phyloP scores from a whole-genome alignment of 2,888 invertebrate genomes.

The Nomada hirtipes region DNA sequence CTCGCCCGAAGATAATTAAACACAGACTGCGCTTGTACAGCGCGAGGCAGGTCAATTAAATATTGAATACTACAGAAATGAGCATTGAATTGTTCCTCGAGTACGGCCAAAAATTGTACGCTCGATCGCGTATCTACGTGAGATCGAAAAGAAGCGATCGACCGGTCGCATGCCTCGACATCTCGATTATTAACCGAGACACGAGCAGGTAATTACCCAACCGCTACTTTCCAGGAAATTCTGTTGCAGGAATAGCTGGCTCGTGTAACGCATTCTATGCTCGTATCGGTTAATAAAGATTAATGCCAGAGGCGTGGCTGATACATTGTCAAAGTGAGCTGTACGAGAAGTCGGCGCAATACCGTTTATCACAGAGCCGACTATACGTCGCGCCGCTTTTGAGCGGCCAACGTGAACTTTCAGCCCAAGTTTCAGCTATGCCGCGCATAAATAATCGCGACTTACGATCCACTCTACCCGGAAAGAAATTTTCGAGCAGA shows the following conservation, averaged over 20 bases:
- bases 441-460: constrained; percentile 64
- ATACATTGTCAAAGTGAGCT: constrained; percentile 65
- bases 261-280: constrained; percentile 17
- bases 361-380: constrained; percentile 63
- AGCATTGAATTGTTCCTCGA: too few species aligned
- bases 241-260: constrained; percentile 45
- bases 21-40: too few species aligned
- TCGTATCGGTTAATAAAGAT: constrained; percentile 67
- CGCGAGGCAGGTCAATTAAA: too few species aligned
- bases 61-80: too few species aligned
- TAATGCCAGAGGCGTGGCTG: constrained; percentile 64
- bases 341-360: constrained; percentile 61
- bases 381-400: constrained; percentile 27
- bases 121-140: too few species aligned
- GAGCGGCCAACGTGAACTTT: constrained; percentile 54
- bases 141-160: background rate
- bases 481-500: constrained; percentile 20
- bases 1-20: too few species aligned
- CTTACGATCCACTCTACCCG: background rate
- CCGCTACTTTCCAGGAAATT: constrained; percentile 28
- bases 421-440: constrained; percentile 57
- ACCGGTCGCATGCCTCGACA: background rate
- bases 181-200: constrained; percentile 3
- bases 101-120: too few species aligned
- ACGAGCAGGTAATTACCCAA: constrained; percentile 10